Base-by-base conservation (phyloP, 2,113 vertebrate genomes). In the Microtus pennsylvanicus region DNA sequence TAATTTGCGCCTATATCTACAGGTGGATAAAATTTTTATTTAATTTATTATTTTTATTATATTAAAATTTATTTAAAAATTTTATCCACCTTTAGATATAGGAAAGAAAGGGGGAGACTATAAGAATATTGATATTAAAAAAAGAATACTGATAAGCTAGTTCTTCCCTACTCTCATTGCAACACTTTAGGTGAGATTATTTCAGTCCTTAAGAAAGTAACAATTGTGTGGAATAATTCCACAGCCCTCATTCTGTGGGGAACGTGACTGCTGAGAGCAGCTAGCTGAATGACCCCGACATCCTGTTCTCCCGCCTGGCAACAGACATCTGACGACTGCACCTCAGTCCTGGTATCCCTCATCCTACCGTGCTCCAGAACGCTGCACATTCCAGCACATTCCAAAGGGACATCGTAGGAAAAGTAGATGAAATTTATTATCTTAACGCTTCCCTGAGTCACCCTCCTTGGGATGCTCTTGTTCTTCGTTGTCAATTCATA, bases 251-350 rank as follows among this genome's bases (percentile, higher is more conserved):
- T 78, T 93, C 47, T 95, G 55, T 45, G 81, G 69, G n/a, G 47
- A 63, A 91, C 17, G 72, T 19, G 16, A n/a, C 22, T 47, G 5
- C 89, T 74, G 42, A 3, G 47, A 72, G 6, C 74, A 50, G 26
- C 69, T 82, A 85, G 45, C 38, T 24, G 22, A 63, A 42, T 42
- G 58, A 65, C 85, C 38, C 38, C 30, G 63, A 69, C n/a, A 5
- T 74, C 24, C 80, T 81, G 26, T 42, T 21, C 0, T 22, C 11
- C 12, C 0, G 1, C 1, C 1, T n/a, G 19, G 52, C 61, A 70
- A 8, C 58, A 42, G 50, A 85, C 24, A 2, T 45, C 19, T 47
- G 30, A 38, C n/a, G 3, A 72, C 38, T 76, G 14, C 0, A 19
- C 6, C 22, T 95, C 30, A 13, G 61, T 38, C 35, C 63, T 38